phyloP scores from a whole-genome alignment of 2,888 invertebrate species.

The Platyscelio sp. region DNA sequence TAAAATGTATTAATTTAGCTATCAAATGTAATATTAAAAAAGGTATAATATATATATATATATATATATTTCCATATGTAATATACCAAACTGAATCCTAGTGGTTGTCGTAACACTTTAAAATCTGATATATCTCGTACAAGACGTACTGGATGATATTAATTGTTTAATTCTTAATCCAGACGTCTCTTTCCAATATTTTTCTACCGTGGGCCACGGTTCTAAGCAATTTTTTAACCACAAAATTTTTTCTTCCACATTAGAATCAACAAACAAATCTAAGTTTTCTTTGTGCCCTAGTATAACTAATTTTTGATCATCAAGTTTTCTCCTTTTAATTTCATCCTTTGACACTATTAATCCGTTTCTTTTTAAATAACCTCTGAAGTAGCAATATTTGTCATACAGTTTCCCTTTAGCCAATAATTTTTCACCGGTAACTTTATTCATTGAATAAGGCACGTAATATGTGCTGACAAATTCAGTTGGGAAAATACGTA shows the following conservation, averaged over 20 bases:
- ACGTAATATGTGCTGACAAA: slow-evolving; percentile 34
- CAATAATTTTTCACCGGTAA: slow-evolving; percentile 2
- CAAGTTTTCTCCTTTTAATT: too few relatives aligned
- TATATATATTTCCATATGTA: too few relatives aligned
- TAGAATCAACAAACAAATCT: too few relatives aligned
- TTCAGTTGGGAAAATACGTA: too few relatives aligned
- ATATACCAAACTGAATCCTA: slow-evolving; percentile 32
- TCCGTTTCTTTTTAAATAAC: slow-evolving; percentile 15
- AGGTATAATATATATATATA: too few relatives aligned
- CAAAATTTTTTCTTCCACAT: slow-evolving; percentile 28
- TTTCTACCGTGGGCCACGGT: slow-evolving; percentile 61
- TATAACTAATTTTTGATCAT: too few relatives aligned
- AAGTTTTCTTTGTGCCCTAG: too few relatives aligned
- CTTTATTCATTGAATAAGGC: slow-evolving; percentile 12
- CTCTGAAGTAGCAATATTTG: slow-evolving; percentile 7
- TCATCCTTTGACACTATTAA: too few relatives aligned
- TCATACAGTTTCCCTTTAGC: slow-evolving; percentile 19
- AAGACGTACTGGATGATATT: slow-evolving; percentile 13
- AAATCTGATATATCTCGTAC: too few relatives aligned
- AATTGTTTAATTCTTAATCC: slow-evolving; percentile 42
- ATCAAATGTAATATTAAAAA: too few relatives aligned
- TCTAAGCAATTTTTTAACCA: slow-evolving; percentile 59
- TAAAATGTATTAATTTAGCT: too few relatives aligned
- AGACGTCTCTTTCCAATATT: slow-evolving; percentile 58
- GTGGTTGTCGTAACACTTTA: slow-evolving; percentile 48